These are phyloP conservation scores for Psephotus haematonotus DNA, from an alignment of 2,113 vertebrate genomes.

Conservation along the genomic window DNA sequence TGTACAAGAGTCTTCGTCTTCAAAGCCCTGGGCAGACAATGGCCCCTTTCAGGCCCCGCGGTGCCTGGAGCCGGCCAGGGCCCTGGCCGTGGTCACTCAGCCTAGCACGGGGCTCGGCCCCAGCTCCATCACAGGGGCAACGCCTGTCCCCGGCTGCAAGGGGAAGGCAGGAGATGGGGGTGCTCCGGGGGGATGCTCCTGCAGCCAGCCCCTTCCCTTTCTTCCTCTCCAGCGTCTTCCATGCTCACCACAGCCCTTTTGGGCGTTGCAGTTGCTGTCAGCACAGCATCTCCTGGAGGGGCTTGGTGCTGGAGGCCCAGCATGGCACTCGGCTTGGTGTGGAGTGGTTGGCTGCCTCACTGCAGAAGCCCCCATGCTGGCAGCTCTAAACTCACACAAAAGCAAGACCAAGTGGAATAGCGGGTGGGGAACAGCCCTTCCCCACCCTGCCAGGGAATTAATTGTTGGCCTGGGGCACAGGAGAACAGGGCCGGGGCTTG, in stretches of 20 bases:
- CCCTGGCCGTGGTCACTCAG: background rate
- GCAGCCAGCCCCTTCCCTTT: background rate
- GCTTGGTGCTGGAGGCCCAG: background rate
- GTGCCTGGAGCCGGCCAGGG: background rate
- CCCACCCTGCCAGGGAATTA: background rate
- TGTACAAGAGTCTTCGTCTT: constrained; percentile 38
- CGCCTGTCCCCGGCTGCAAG: fast-evolving
- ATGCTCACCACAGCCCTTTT: background rate
- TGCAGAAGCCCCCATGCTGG: fast-evolving
- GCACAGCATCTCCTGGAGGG: fast-evolving
- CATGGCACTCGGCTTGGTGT: fast-evolving
- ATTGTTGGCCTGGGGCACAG: background rate
- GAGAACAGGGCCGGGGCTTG: background rate
- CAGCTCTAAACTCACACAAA: background rate
- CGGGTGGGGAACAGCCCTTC: background rate
- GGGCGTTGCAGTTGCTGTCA: fast-evolving
- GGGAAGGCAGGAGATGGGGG: background rate
- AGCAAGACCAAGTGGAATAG: background rate
- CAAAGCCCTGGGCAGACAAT: constrained; percentile 55
- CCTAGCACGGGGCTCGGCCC: background rate
- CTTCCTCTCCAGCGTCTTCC: background rate
- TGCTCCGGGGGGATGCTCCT: background rate
- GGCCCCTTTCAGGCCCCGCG: constrained; percentile 1
- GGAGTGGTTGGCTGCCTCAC: background rate
- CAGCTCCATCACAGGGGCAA: background rate